Conservation (phyloP, 2,888 invertebrate genomes). For the Hypena proboscidalis region DNA sequence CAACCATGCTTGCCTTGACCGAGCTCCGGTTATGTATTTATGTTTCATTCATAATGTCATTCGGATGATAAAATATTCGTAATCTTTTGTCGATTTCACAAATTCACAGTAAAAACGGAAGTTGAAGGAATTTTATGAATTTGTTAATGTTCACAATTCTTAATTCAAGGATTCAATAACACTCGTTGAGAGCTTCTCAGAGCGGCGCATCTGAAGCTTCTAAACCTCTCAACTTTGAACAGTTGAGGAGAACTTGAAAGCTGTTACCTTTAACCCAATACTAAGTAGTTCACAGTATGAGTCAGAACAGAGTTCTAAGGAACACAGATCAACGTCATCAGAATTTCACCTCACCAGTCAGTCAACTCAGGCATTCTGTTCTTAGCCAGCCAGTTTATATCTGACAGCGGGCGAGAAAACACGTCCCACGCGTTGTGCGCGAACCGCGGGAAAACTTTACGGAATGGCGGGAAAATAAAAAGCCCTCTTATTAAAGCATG, state of each 20-base stretch:
- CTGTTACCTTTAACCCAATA: constrained; percentile 2
- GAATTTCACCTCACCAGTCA: constrained; percentile 45
- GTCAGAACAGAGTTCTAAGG: constrained; percentile 32
- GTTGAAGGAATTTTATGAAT: constrained; percentile 11
- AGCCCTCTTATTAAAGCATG: constrained; percentile 16
- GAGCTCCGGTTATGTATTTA: constrained; percentile 57
- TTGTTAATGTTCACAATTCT: not conserved
- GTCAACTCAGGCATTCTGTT: constrained; percentile 37
- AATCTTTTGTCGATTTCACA: constrained; percentile 31
- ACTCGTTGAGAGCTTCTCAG: too few relatives aligned
- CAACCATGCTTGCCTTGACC: constrained; percentile 77
- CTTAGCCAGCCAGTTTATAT: constrained; percentile 58
- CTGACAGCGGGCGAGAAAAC: constrained; percentile 51
- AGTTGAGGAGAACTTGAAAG: too few relatives aligned
- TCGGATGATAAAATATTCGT: constrained; percentile 48
- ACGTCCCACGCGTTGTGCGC: constrained; percentile 46
- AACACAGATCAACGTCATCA: constrained; percentile 44
- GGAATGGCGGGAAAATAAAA: constrained; percentile 68
- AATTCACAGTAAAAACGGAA: constrained; percentile 35
- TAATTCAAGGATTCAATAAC: too few relatives aligned
- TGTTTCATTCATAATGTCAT: constrained; percentile 67
- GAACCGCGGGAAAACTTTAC: constrained; percentile 71
- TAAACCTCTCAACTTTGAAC: too few relatives aligned
- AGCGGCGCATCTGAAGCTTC: too few relatives aligned
- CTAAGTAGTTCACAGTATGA: constrained; percentile 18